Evolutionary conservation across 2,888 invertebrate genomes (phyloP), one percentile per base, ranked within the genome.

Genomic region (Lochmaea crataegi): DNA sequence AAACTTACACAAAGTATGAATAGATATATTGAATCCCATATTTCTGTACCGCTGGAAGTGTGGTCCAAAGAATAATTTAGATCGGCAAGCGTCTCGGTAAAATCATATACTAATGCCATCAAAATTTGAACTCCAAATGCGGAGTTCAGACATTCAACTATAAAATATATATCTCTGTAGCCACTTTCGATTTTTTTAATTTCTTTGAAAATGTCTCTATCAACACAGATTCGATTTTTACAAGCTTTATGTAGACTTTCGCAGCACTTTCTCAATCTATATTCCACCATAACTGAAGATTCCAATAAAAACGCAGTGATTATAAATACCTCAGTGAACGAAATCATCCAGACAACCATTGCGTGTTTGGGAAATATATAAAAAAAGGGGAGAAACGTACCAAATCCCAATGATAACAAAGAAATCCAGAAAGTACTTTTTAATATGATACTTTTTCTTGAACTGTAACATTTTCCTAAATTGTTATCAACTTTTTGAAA

Each of bases 51-150:
- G 2, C 1, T 53, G 2, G n/a, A 2, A 16, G 9, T 6, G 1
- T 9, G 7, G 9, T 41, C 18, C 42, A 42, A 63, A 42, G 16
- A 14, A 18, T 1, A n/a, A 63, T 63, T 41, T n/a, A 63, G 41
- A 63, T 63, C 42, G 5, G 18, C 16, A 63, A 63, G 42, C 5
- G 41, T 42, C 11, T 63, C 61, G 38, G 18, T 18, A 9, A 63
- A n/a, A 63, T 42, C 41, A 18, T 11, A 41, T 11, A 63, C 10
- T 16, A 63, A 16, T 11, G 42, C n/a, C 12, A 63, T 7, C 11
- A 63, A 16, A 38, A 63, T 63, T 18, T 63, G 61, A 11, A 42
- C 2, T 16, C 61, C 61, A 63, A 63, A 63, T n/a, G 18, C 12
- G 12, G 41, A 9, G 18, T 63, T 42, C 42, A 63, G 5, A 7